Percentiles rank a stretch among this genome's conserved stretches.
phyloP scores from a whole-genome alignment of 2,797 vertebrate species.

The Acipenser oxyrinchus region DNA sequence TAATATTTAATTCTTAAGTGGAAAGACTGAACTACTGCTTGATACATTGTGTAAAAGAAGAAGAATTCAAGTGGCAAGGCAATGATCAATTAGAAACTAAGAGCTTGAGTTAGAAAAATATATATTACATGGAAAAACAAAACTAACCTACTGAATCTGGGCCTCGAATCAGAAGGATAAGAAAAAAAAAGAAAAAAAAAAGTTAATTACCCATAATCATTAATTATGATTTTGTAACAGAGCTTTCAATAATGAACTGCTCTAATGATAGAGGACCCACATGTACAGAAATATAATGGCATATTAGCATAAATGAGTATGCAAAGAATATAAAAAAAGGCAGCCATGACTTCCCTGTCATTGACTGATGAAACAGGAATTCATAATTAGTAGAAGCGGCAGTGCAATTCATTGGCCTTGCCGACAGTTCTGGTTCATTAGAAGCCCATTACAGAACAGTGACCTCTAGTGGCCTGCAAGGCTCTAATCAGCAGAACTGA shows the following conservation, averaged over 20 bases:
- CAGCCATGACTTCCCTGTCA: slow-evolving; percentile 76
- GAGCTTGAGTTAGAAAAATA: no score
- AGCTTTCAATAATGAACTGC: slow-evolving; percentile 75
- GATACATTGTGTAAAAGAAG: no score
- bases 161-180: slow-evolving; percentile 60
- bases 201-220: slow-evolving; percentile 88
- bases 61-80: no score
- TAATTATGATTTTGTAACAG: slow-evolving; percentile 87
- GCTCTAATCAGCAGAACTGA: slow-evolving; percentile 25
- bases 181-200: slow-evolving; percentile 23
- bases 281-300: slow-evolving; percentile 68
- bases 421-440: slow-evolving; percentile 85
- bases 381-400: slow-evolving; percentile 88
- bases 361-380: slow-evolving; percentile 93
- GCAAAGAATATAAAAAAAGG: slow-evolving; percentile 56
- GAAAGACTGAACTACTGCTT: no score
- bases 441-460: slow-evolving; percentile 81
- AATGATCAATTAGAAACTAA: no score
- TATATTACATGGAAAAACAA: no score
- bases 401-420: slow-evolving; percentile 78
- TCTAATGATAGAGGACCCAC: slow-evolving; percentile 75
- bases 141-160: slow-evolving; percentile 11
- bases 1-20: no score
- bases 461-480: slow-evolving; percentile 76
- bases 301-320: slow-evolving; percentile 80